Conservation (phyloP, 2,888 invertebrate species). For the Metellina segmentata region DNA sequence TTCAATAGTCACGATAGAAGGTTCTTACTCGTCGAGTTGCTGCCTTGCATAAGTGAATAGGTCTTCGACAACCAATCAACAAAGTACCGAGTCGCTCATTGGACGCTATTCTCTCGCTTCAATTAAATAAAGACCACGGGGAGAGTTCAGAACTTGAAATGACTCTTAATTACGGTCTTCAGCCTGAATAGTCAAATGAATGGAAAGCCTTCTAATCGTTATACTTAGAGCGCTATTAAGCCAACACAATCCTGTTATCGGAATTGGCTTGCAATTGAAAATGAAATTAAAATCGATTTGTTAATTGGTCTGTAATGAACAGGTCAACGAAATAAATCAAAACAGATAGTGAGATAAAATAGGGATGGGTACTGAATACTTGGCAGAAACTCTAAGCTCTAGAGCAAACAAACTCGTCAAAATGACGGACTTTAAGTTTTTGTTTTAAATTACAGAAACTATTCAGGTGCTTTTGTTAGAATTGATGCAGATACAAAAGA, state of each 20-base stretch:
- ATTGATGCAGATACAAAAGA: too few relatives aligned
- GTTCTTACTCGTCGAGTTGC: slow-evolving; percentile 17
- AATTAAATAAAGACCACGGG: slow-evolving; percentile 60
- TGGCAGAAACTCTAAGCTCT: too few relatives aligned
- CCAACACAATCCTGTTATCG: slow-evolving; percentile 21
- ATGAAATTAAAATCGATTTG: too few relatives aligned
- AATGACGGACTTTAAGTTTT: too few relatives aligned
- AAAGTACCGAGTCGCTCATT: slow-evolving; percentile 37
- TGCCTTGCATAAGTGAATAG: slow-evolving; percentile 61
- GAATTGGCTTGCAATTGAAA: too few relatives aligned
- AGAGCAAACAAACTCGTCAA: too few relatives aligned
- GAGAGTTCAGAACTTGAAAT: slow-evolving; percentile 14
- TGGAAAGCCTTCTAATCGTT: slow-evolving; percentile 35
- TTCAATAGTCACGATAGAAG: slow-evolving; percentile 55
- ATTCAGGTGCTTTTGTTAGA: too few relatives aligned
- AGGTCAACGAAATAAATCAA: too few relatives aligned
- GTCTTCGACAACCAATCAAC: slow-evolving; percentile 59
- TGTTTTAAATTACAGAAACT: too few relatives aligned
- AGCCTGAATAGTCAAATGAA: slow-evolving; percentile 54
- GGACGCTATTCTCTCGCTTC: slow-evolving; percentile 46
- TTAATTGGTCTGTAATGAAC: too few relatives aligned
- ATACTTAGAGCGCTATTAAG: slow-evolving; percentile 46
- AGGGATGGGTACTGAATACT: too few relatives aligned
- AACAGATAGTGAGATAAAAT: too few relatives aligned
- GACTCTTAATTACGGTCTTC: slow-evolving; percentile 62